Conservation (phyloP, 2,888 invertebrate genomes). For the Fragum fragum region DNA sequence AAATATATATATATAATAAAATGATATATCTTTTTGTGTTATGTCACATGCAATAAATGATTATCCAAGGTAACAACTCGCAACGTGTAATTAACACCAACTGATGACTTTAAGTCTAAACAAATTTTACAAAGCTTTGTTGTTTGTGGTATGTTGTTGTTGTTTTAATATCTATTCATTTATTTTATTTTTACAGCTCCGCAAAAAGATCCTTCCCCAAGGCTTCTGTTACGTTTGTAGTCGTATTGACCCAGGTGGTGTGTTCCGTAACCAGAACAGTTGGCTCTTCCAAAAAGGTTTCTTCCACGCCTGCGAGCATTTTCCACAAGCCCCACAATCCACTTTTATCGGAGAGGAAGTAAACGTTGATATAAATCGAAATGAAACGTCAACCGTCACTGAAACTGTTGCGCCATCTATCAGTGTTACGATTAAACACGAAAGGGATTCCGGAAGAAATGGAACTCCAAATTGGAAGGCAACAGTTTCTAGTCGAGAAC, state of each 20-base stretch:
- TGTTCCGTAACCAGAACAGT: conserved; percentile 68
- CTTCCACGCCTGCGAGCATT: conserved; percentile 69
- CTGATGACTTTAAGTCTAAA: no score
- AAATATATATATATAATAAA: no score
- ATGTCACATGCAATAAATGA: no score
- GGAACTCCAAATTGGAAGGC: conserved; percentile 33
- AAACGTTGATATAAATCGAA: conserved; percentile 5
- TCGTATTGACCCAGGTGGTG: conserved; percentile 70
- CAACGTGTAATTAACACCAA: no score
- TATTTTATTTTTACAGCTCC: conserved; percentile 68
- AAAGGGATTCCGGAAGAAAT: conserved; percentile 29
- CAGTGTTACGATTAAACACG: conserved; percentile 53
- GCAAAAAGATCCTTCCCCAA: conserved; percentile 63
- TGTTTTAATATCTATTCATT: no score
- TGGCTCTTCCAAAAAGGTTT: conserved; percentile 71
- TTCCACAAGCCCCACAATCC: conserved; percentile 69
- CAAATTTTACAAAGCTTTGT: no score
- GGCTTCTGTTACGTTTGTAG: conserved; percentile 75
- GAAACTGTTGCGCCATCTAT: conserved; percentile 44
- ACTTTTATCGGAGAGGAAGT: conserved; percentile 68
- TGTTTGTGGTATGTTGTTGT: no score
- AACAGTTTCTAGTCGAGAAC: conserved; percentile 32
- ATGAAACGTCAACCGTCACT: conserved; percentile 18
- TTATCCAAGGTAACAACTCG: no score
- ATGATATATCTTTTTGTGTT: no score